These are phyloP conservation scores for Calidris pygmaea DNA, from an alignment of 2,113 vertebrate genomes.

Conservation along the genomic window DNA sequence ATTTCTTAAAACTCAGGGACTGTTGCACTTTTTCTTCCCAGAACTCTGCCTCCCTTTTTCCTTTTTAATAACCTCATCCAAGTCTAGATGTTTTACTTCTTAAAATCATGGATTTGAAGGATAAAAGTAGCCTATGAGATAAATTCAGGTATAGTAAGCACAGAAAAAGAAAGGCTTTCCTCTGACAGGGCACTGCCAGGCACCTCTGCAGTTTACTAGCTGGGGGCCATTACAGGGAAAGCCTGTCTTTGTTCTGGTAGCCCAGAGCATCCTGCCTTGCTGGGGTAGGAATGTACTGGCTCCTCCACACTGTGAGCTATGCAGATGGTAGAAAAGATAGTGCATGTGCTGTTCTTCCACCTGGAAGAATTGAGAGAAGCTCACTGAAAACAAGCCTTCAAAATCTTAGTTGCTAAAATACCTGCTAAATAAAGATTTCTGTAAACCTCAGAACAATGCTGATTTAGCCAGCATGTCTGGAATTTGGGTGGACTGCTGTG, in stretches of 20 bases:
- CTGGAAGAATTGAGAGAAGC: background rate
- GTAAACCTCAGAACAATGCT: background rate
- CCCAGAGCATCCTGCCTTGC: slow-evolving; percentile 5
- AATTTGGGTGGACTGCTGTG: background rate
- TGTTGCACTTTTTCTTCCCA: background rate
- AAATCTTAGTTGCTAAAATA: background rate
- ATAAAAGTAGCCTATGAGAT: background rate
- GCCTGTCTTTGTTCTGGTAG: background rate
- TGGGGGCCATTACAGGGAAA: background rate
- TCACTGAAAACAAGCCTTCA: background rate
- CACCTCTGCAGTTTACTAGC: background rate
- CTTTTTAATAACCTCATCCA: background rate
- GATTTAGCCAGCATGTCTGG: background rate
- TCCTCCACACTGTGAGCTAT: accelerated
- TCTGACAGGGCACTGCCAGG: background rate
- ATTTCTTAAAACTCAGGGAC: background rate
- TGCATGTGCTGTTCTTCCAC: background rate
- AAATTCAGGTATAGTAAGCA: background rate
- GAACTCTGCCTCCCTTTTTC: background rate
- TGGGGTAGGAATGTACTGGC: background rate
- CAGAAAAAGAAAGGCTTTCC: background rate
- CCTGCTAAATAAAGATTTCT: background rate
- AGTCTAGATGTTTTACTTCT: background rate
- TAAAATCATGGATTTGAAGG: background rate
- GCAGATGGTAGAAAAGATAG: background rate